Percentiles rank a stretch among this genome's conserved stretches.
Conservation (phyloP, 2,797 vertebrate genomes). For the Liasis olivaceus region DNA sequence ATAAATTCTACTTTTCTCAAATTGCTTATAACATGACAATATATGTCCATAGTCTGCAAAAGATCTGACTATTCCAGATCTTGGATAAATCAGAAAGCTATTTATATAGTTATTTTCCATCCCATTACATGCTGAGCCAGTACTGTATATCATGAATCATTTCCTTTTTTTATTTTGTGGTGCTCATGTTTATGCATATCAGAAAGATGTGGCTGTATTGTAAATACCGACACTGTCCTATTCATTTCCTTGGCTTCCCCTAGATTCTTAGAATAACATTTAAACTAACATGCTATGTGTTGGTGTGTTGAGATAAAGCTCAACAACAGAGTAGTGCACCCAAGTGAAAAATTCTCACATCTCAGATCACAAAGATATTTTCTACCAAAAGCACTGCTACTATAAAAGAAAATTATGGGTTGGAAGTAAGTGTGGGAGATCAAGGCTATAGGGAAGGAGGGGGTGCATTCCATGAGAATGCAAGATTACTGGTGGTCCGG, state of each 20-base stretch:
- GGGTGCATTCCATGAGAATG: too few species aligned
- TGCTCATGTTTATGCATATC: background rate
- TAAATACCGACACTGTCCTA: background rate
- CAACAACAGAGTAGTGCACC: background rate
- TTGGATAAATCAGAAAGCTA: background rate
- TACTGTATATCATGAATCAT: background rate
- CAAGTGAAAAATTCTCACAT: background rate
- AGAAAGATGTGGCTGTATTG: background rate
- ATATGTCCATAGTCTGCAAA: background rate
- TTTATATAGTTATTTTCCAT: background rate
- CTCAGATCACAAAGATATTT: background rate
- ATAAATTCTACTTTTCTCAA: background rate
- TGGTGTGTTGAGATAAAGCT: background rate
- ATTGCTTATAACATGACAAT: background rate
- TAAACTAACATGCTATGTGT: background rate
- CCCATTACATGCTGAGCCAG: background rate
- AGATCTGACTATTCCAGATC: background rate
- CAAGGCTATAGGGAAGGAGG: too few species aligned
- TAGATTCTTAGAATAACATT: background rate
- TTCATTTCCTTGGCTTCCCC: conserved; percentile 7
- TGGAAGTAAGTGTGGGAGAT: background rate
- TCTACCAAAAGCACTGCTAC: conserved; percentile 2
- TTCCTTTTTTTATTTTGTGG: conserved; percentile 1
- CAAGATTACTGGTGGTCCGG: too few species aligned
- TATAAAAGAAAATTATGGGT: background rate